Base-by-base conservation (phyloP, 2,888 invertebrate genomes). In the Biston stratarius region DNA sequence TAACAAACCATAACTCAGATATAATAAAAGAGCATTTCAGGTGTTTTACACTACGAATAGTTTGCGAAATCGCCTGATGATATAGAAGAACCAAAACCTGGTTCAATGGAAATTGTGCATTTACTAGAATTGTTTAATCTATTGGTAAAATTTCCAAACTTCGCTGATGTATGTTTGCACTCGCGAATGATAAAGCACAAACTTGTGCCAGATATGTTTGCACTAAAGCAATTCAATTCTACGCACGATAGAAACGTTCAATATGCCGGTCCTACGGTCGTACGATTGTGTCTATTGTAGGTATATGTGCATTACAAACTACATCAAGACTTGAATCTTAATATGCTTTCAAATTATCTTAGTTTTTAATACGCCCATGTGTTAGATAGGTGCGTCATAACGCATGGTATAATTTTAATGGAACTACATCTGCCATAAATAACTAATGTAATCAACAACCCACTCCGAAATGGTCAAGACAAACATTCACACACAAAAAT, bases 121-220 rank as follows among this genome's bases (percentile, higher is more conserved):
- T 74, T 73, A 65, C 66, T 70, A 73, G 73, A 80, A 80, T 78
- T 84, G 83, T 86, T 87, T 83, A 83, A 85, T 84, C 79, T 84
- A 83, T 80, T 78, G 74, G 73, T 75, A 78, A 78, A 74, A 79
- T 81, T 82, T 71, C 77, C 75, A 62, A 79, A 81, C 80, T 67
- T 58, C 52, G 33, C 34, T 44, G 12, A 60, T 40, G 65, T 65
- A 78, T 85, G 83, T 88, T 87, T 86, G 83, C 84, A 85, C 83
- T 85, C 74, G 81, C 82, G 82, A 89, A 86, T 89, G 89, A 89
- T 90, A 88, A 78, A 88, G 83, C 81, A 82, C 89, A 88, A 76
- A 83, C 78, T 80, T 76, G 76, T 74, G 76, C 81, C 81, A 82
- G 82, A 82, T 78, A 77, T 84, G 82, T 84, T 88, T 85, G 79